A percentile compares a stretch with the other conserved stretches of the same genome.
Evolutionary conservation across 2,797 vertebrate genomes (phyloP).

Genomic region (Sebastiscus albofasciatus): DNA sequence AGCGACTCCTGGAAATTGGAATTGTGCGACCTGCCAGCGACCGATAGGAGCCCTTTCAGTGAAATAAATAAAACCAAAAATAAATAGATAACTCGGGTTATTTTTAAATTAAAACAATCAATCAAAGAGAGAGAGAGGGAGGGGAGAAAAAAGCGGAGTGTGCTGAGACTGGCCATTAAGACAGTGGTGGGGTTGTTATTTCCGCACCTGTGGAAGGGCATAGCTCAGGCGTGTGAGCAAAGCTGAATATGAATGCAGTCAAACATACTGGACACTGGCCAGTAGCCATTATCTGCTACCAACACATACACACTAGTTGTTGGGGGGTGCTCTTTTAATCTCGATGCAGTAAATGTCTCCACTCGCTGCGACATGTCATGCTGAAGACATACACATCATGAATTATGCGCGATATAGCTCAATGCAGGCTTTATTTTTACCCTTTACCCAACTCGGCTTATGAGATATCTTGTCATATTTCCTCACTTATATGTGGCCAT

Average conservation of each 20-base stretch:
- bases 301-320: background rate
- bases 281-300: conserved; percentile 38
- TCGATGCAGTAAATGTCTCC: conserved; percentile 27
- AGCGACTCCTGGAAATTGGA: conserved; percentile 69
- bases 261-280: conserved; percentile 10
- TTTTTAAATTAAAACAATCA: conserved; percentile 83
- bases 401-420: conserved; percentile 9
- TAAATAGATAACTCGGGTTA: conserved; percentile 74
- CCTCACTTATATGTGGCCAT: background rate
- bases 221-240: conserved; percentile 26
- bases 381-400: conserved; percentile 29
- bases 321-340: conserved; percentile 29
- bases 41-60: conserved; percentile 64
- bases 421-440: background rate
- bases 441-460: background rate
- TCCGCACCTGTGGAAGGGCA: conserved; percentile 51
- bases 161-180: conserved; percentile 55
- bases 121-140: conserved; percentile 61
- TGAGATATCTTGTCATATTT: conserved; percentile 17
- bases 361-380: conserved; percentile 3
- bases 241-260: conserved; percentile 54
- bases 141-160: background rate
- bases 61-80: conserved; percentile 72
- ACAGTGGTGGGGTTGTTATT: conserved; percentile 65
- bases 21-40: conserved; percentile 63